Evolutionary conservation across 2,113 vertebrate species (phyloP).

Genomic region (Lamprologus speciosus): DNA sequence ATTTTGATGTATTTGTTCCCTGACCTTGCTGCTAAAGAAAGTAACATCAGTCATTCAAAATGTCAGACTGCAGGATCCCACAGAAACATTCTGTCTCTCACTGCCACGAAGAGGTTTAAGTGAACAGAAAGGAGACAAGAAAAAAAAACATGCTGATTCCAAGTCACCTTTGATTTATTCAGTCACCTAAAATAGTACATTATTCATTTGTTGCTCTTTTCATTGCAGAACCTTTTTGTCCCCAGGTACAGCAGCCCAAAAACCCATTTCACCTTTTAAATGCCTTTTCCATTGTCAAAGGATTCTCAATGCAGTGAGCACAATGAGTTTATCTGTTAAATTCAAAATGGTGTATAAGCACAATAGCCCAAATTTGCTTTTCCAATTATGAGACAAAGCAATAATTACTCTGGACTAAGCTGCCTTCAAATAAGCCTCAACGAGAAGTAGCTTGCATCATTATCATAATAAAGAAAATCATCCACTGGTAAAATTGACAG

Average conservation of each 20-base stretch:
- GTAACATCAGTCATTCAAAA: background rate
- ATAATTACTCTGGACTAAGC: conserved; percentile 40
- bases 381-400: conserved; percentile 16
- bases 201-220: conserved; percentile 21
- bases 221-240: conserved; percentile 11
- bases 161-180: conserved; percentile 53
- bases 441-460: conserved; percentile 7
- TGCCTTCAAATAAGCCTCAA: conserved; percentile 20
- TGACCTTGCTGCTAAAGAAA: background rate
- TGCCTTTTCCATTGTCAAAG: conserved; percentile 21
- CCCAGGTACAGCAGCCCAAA: conserved; percentile 2
- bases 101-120: background rate
- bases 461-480: conserved; percentile 21
- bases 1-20: background rate
- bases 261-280: conserved; percentile 48
- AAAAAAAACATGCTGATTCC: background rate
- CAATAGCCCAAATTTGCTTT: conserved; percentile 39
- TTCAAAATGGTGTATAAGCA: conserved; percentile 14
- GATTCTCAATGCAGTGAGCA: conserved; percentile 13
- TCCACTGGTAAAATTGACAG: conserved; percentile 11
- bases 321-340: conserved; percentile 42
- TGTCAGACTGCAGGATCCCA: background rate
- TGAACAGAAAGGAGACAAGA: background rate
- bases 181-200: conserved; percentile 36
- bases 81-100: background rate